Conservation (phyloP, 1,140 invertebrate genomes). For the Temnothorax curvispinosus region DNA sequence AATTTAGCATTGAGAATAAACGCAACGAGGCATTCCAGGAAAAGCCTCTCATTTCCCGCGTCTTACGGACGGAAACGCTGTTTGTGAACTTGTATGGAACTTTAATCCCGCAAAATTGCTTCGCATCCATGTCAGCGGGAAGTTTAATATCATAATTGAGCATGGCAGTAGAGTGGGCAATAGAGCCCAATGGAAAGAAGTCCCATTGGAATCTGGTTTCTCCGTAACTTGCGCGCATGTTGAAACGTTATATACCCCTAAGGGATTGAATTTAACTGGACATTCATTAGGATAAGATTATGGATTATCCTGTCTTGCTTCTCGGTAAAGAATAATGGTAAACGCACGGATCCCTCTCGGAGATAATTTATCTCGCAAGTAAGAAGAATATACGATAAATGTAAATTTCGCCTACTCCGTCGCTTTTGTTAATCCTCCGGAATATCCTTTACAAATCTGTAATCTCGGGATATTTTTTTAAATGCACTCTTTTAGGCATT, state of each 20-base stretch:
- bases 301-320: slow-evolving; percentile 18
- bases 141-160: slow-evolving; percentile 61
- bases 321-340: slow-evolving; percentile 45
- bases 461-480: neutral
- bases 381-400: slow-evolving; percentile 60
- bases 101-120: slow-evolving; percentile 61
- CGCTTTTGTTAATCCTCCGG: slow-evolving; percentile 20
- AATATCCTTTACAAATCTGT: slow-evolving; percentile 22
- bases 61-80: slow-evolving; percentile 31
- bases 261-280: slow-evolving; percentile 45
- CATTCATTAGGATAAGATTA: slow-evolving; percentile 60
- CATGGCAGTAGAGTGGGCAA: slow-evolving; percentile 25
- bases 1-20: slow-evolving; percentile 43
- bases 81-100: slow-evolving; percentile 65
- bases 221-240: neutral
- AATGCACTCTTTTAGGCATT: neutral
- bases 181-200: slow-evolving; percentile 42
- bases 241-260: slow-evolving; percentile 31
- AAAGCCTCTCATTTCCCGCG: slow-evolving; percentile 39
- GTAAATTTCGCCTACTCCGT: slow-evolving; percentile 32
- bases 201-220: slow-evolving; percentile 13
- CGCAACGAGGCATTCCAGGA: neutral
- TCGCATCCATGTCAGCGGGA: slow-evolving; percentile 48
- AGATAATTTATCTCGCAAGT: slow-evolving; percentile 49
- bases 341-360: slow-evolving; percentile 28